Percentiles rank a stretch among this genome's conserved stretches.
phyloP scores from a whole-genome alignment of 2,113 vertebrate species.

The Trinectes maculatus region DNA sequence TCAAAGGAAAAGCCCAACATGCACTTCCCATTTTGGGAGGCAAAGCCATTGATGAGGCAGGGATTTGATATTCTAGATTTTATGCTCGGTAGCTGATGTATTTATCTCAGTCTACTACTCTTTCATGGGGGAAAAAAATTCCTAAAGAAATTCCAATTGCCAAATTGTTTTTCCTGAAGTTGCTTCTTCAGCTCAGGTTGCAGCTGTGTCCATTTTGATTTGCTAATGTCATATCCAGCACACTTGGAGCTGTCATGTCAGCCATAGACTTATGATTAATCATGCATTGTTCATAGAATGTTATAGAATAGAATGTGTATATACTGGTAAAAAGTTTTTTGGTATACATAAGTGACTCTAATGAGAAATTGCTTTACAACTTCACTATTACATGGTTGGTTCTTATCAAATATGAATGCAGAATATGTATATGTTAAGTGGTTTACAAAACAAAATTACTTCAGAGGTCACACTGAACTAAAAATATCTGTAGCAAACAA shows the following conservation, averaged over 20 bases:
- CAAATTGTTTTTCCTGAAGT: constrained; percentile 30
- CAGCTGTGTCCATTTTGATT: constrained; percentile 47
- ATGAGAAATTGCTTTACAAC: neutral
- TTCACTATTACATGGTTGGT: neutral
- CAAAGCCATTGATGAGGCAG: constrained; percentile 35
- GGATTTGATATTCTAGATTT: constrained; percentile 50
- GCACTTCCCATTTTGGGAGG: constrained; percentile 49
- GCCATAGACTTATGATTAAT: constrained; percentile 13
- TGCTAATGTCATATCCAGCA: constrained; percentile 47
- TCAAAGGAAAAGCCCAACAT: constrained; percentile 55
- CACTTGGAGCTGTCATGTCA: neutral
- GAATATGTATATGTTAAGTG: neutral
- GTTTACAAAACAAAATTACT: neutral
- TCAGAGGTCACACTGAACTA: too few species aligned
- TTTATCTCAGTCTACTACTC: too few species aligned
- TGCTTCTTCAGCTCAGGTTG: constrained; percentile 27
- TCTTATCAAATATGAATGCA: neutral
- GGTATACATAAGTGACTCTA: neutral
- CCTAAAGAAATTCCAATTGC: too few species aligned
- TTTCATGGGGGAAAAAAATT: neutral
- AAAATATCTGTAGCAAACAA: neutral
- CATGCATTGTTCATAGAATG: neutral
- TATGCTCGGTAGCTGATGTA: constrained; percentile 22
- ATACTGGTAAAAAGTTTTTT: neutral
- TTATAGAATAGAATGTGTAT: too few species aligned